These are phyloP conservation scores for Pollimyrus isidori DNA, from an alignment of 2,113 vertebrate species.

Conservation along the genomic window DNA sequence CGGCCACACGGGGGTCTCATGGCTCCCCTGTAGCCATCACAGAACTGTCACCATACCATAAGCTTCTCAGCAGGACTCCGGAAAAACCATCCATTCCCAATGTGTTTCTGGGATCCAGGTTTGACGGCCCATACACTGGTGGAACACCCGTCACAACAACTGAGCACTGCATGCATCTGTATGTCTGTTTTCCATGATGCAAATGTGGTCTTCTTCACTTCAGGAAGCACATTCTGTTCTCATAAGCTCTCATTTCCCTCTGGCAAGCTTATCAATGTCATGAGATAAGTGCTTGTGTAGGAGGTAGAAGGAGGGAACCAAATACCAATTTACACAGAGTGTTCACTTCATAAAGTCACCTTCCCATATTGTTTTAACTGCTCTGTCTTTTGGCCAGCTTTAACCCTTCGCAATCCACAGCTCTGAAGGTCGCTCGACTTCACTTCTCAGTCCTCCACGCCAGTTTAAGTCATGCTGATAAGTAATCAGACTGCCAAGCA, in stretches of 20 bases:
- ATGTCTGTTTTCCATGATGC: neutral
- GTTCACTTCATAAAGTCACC: slow-evolving; percentile 4
- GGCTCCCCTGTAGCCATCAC: neutral
- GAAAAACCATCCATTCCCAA: neutral
- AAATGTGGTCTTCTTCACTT: neutral
- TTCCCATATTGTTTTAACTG: slow-evolving; percentile 17
- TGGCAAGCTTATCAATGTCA: neutral
- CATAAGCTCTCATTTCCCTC: neutral
- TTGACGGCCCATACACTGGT: neutral
- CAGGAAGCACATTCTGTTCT: neutral
- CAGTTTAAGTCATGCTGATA: slow-evolving; percentile 41
- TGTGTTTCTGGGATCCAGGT: neutral
- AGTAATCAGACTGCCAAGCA: slow-evolving; percentile 35
- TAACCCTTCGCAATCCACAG: slow-evolving; percentile 26
- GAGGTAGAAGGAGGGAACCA: neutral
- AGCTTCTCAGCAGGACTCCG: neutral
- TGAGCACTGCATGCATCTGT: neutral
- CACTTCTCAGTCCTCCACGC: slow-evolving; percentile 32
- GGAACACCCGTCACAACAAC: neutral
- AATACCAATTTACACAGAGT: neutral
- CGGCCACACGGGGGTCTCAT: neutral
- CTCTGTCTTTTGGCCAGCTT: slow-evolving; percentile 9
- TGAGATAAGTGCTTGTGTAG: neutral
- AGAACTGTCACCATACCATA: neutral
- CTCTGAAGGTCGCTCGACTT: slow-evolving; percentile 31